Evolutionary conservation across 2,888 invertebrate species (phyloP).

Genomic region (Chrysina gloriosa): DNA sequence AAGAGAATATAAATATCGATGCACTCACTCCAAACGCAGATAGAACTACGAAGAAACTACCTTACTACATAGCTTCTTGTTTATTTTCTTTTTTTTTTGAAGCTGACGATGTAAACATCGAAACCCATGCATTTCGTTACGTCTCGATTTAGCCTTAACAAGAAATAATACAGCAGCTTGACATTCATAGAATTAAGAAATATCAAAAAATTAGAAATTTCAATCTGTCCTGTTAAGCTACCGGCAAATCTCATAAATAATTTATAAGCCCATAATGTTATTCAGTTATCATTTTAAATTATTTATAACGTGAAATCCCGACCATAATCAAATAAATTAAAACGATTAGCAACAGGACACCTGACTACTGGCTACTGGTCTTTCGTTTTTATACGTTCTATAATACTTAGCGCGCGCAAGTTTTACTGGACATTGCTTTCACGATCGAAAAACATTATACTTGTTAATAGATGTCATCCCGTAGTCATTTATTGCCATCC

Average conservation of each 20-base stretch:
- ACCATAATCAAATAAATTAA: slow-evolving; percentile 44
- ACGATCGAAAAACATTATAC: slow-evolving; percentile 34
- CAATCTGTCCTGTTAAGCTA: slow-evolving; percentile 6
- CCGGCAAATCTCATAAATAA: slow-evolving; percentile 13
- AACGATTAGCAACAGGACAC: slow-evolving; percentile 48
- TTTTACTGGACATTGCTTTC: slow-evolving; percentile 25
- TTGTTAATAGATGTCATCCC: slow-evolving; percentile 35
- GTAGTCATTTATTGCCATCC: slow-evolving; percentile 35
- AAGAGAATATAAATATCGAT: too few species aligned
- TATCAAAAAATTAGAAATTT: slow-evolving; percentile 17
- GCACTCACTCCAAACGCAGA: too few species aligned
- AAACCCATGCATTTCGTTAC: not conserved
- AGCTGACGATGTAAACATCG: too few species aligned
- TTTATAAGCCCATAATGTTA: slow-evolving; percentile 12
- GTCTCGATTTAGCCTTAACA: not conserved
- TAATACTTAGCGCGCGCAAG: slow-evolving; percentile 26
- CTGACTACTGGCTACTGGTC: slow-evolving; percentile 48
- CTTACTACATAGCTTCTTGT: too few species aligned
- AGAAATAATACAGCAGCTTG: not conserved
- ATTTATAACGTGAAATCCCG: slow-evolving; percentile 39
- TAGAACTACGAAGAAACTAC: too few species aligned
- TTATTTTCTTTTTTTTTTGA: too few species aligned
- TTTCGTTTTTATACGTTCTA: slow-evolving; percentile 39
- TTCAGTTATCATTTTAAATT: slow-evolving; percentile 30
- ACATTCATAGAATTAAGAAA: not conserved